phyloP scores from a whole-genome alignment of 2,797 vertebrate species.

The Chaetophractus vellerosus region DNA sequence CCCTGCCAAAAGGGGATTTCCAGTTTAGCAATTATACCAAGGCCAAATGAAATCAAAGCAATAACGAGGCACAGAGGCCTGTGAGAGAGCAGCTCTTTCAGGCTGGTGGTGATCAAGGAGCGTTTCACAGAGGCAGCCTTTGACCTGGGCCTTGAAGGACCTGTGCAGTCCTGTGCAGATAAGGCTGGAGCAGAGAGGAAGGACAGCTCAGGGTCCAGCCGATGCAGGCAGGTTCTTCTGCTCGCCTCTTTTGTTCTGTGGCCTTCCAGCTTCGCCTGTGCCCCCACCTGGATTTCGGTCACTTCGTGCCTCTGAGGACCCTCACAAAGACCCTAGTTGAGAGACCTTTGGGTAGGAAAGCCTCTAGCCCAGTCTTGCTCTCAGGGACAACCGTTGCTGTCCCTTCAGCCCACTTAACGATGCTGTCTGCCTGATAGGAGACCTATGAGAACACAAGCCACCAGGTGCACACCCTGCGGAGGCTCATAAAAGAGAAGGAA shows the following conservation, averaged over 20 bases:
- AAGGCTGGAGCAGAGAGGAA: not conserved
- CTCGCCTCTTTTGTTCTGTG: not conserved
- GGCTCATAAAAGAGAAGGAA: conserved; percentile 97
- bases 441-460: conserved; percentile 96
- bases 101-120: not conserved
- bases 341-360: not conserved
- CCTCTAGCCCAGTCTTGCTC: not conserved
- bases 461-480: conserved; percentile 96
- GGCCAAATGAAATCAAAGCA: conserved; percentile 18
- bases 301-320: not conserved
- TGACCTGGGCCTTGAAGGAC: not conserved
- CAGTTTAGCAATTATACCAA: not conserved
- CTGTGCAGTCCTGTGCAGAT: not conserved
- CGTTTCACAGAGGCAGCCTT: not conserved
- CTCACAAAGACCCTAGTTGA: not conserved
- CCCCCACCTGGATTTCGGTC: not conserved
- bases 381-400: not conserved
- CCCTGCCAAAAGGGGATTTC: not conserved
- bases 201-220: not conserved
- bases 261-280: not conserved
- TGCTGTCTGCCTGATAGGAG: conserved; percentile 91
- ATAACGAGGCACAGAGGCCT: not conserved
- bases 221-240: not conserved
- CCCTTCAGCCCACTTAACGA: not conserved
- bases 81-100: not conserved